Conservation (phyloP, 2,888 invertebrate genomes). For the Aspidiotus rigidus region DNA sequence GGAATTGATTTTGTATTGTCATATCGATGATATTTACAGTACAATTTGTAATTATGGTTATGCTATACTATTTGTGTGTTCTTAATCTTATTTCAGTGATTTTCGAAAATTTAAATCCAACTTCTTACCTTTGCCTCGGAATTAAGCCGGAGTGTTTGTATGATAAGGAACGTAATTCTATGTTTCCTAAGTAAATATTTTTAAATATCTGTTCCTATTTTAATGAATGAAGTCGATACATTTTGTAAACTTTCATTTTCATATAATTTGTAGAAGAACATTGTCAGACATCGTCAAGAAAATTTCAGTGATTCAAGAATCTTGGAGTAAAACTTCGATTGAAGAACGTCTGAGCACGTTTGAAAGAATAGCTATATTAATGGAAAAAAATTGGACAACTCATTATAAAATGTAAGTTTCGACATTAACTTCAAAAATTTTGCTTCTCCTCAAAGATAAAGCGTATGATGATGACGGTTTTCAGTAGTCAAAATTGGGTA, state of each 20-base stretch:
- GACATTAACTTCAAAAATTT: too few relatives aligned
- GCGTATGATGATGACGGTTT: too few relatives aligned
- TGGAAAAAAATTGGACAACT: slow-evolving; percentile 6
- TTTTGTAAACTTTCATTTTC: slow-evolving; percentile 7
- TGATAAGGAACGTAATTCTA: not conserved
- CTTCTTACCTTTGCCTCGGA: too few relatives aligned
- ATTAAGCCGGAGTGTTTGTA: not conserved
- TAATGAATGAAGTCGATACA: not conserved
- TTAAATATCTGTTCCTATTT: not conserved
- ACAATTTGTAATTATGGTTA: too few relatives aligned
- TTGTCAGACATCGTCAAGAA: slow-evolving; percentile 5
- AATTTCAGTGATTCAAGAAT: not conserved
- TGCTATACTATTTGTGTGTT: too few relatives aligned
- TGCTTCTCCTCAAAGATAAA: too few relatives aligned
- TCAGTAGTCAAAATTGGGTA: too few relatives aligned
- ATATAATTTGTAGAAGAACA: slow-evolving; percentile 11
- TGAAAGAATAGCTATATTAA: not conserved
- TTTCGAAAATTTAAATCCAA: too few relatives aligned
- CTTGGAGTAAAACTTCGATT: slow-evolving; percentile 9
- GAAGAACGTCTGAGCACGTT: not conserved
- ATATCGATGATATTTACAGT: too few relatives aligned
- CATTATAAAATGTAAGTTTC: slow-evolving; percentile 4
- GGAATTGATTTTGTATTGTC: too few relatives aligned
- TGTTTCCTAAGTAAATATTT: slow-evolving; percentile 14
- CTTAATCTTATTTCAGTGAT: too few relatives aligned